Base-by-base conservation (phyloP, 2,797 vertebrate genomes). In the Natrix natrix region DNA sequence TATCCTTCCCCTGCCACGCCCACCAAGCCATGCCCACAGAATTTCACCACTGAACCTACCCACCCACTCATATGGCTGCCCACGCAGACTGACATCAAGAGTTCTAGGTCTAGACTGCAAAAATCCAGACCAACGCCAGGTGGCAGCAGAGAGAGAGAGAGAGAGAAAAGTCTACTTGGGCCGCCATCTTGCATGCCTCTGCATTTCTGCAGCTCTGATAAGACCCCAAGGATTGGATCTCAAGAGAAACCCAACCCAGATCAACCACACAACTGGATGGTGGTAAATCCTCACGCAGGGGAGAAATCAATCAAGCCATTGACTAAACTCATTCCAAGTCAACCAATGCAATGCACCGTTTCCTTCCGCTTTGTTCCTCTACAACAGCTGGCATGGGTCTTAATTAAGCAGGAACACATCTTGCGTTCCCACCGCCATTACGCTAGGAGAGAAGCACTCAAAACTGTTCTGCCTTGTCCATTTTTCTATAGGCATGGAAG, bases 321-420 rank as follows among this genome's bases (percentile, higher is more conserved):
- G 48, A 54, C 92, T 0, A 0, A 90, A 89, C 8, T 91, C 91
- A 74, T 87, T 56, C 26, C 83, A 91, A 14, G 88, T 94, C 60
- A 86, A 56, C 1, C 11, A n/a, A 52, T 32, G 74, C 22, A 48
- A 55, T 52, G 92, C 90, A 78, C 14, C 52, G 26, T 13, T 8
- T 86, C 59, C 88, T 86, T 12, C 90, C 90, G 90, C 20, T 83
- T 94, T 88, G 91, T 43, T 78, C 66, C 88, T 54, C n/a, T 2
- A 8, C 3, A 88, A 87, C 74, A 92, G 89, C 43, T 94, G 91
- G 69, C 26, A 55, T 90, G 90, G 37, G 10, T 8, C 61, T 37
- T 48, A 90, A 2, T 37, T 74, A 90, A 28, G 32, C 60, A 86
- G 20, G 69, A 88, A 95, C 10, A 13, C 37, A 7, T 26, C 90